Evolutionary conservation across 2,797 vertebrate genomes (phyloP), one percentile per base, ranked within the genome.

Genomic region (Muraenolepis orangiensis): DNA sequence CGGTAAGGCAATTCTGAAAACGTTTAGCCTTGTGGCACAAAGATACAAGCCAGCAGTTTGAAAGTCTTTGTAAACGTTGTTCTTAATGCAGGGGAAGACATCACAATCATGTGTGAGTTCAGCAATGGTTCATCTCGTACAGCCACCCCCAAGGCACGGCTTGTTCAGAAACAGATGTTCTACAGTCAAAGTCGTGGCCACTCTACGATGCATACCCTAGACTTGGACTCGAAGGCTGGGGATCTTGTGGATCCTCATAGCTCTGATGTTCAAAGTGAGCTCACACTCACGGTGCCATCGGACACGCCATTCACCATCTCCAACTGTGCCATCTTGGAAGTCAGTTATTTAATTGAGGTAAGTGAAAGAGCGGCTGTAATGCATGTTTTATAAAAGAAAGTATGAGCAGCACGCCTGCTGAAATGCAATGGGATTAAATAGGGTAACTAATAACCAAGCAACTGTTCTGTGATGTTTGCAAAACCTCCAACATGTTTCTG

Each of bases 301-400:
- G 4, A 23, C 1, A 31, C 75, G 0, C 0, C 72, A 0, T 13
- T 23, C 74, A 80, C 81, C 78, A 81, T 91, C 77, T 77, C 84
- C 1, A 90, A 90, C 81, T 91, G 91, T 81, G 75, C 66, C 69
- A 76, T 91, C 77, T 11, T 91, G 8, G 73, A 72, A 0, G 76
- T 90, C 0, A n/a, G 82, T 0, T 87, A 91, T 79, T 1, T 51
- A 0, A 46, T 90, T 57, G 32, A 86, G 87, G 90, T 92, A 74
- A 66, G 87, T 84, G 26, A 66, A 66, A 29, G 28, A 66, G 13
- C 5, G 64, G 14, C 6, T 12, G 61, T 23, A 28, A 66, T 23
- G 61, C n/a, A 66, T 26, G 61, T 23, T 66, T 23, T 23, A 12
- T 28, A 28, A 28, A 66, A 66, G 61, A 66, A n/a, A n/a, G 61